Percentiles rank a stretch among this genome's conserved stretches.
These are phyloP conservation scores for Chrosomus eos DNA, from an alignment of 2,797 vertebrate genomes.

Conservation along the genomic window DNA sequence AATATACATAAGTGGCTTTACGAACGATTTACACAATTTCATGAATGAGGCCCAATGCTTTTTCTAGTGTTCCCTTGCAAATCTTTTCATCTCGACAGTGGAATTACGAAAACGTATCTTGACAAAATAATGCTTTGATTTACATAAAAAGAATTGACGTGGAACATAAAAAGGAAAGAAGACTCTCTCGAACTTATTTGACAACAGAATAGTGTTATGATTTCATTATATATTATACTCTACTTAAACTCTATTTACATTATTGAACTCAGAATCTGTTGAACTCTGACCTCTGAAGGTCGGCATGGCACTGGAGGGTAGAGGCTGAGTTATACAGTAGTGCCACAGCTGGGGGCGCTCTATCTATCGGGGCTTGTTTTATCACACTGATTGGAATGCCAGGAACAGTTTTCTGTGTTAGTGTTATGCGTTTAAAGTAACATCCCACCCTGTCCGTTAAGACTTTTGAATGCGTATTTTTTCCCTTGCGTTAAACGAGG, in stretches of 20 bases:
- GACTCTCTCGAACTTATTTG: constrained; percentile 54
- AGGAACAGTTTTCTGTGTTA: constrained; percentile 7
- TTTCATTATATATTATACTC: constrained; percentile 83
- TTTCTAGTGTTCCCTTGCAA: constrained; percentile 10
- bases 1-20: background rate
- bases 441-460: background rate
- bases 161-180: constrained; percentile 46
- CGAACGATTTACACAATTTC: constrained; percentile 19
- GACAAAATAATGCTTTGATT: constrained; percentile 44
- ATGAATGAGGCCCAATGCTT: background rate
- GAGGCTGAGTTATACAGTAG: constrained; percentile 50
- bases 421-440: background rate
- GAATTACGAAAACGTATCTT: constrained; percentile 3
- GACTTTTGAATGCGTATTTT: background rate
- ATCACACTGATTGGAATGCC: constrained; percentile 9
- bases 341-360: constrained; percentile 40
- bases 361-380: background rate
- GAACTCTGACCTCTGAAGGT: constrained; percentile 62
- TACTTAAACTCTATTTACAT: constrained; percentile 83
- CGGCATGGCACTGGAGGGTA: constrained; percentile 59
- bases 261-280: constrained; percentile 60
- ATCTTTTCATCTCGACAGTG: constrained; percentile 1
- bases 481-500: constrained; percentile 19
- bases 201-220: constrained; percentile 65
- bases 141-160: constrained; percentile 37